A percentile compares a stretch with the other conserved stretches of the same genome.
These are phyloP conservation scores for Scaptodrosophila lebanonensis DNA, from an alignment of 1,140 invertebrate species.

Conservation along the genomic window DNA sequence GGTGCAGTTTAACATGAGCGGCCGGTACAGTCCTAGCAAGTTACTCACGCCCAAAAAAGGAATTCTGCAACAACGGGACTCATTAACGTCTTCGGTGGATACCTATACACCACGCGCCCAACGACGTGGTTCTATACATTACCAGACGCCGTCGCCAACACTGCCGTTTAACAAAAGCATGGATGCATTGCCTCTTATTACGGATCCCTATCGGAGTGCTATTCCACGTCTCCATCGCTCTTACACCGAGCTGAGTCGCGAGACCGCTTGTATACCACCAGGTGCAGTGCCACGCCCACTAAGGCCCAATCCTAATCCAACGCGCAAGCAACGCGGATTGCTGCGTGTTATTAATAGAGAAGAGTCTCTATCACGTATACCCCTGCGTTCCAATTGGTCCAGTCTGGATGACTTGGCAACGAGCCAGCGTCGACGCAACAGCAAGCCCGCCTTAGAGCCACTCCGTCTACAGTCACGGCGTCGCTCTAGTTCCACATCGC, in stretches of 20 bases:
- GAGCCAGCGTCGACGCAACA: constrained; percentile 5
- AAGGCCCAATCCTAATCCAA: constrained; percentile 72
- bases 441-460: constrained; percentile 24
- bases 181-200: constrained; percentile 60
- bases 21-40: constrained; percentile 58
- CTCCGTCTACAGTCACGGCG: constrained; percentile 30
- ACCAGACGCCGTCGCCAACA: neutral
- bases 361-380: constrained; percentile 25
- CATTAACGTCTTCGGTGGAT: constrained; percentile 63
- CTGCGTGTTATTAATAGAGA: constrained; percentile 55
- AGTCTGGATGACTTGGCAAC: constrained; percentile 62
- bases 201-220: constrained; percentile 49
- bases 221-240: constrained; percentile 68
- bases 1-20: constrained; percentile 73
- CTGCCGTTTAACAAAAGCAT: constrained; percentile 50
- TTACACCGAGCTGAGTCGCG: constrained; percentile 46
- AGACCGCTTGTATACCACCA: constrained; percentile 59
- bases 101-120: constrained; percentile 51
- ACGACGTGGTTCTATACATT: constrained; percentile 35
- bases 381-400: constrained; percentile 60
- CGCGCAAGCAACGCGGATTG: constrained; percentile 61
- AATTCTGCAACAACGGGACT: constrained; percentile 66
- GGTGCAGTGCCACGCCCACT: constrained; percentile 63
- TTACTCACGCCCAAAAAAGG: constrained; percentile 58
- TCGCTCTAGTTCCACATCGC: constrained; percentile 68